Percentiles rank a stretch among this genome's conserved stretches.
phyloP scores from a whole-genome alignment of 2,797 vertebrate genomes.

The Pagetopsis macropterus region DNA sequence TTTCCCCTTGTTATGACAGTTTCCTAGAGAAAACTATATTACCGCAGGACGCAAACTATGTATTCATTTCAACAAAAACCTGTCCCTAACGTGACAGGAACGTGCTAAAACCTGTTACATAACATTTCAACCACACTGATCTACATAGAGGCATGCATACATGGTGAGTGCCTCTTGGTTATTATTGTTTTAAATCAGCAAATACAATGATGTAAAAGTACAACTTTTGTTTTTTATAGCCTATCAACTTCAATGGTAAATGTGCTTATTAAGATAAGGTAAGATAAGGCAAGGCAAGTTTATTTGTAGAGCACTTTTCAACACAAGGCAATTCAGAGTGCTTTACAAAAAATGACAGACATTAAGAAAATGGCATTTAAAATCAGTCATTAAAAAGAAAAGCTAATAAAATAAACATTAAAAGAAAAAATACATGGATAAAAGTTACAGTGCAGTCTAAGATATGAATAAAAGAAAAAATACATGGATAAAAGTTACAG shows the following conservation, averaged over 20 bases:
- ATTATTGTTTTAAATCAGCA: neutral
- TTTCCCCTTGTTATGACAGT: neutral
- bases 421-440: too few species aligned
- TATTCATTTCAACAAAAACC: neutral
- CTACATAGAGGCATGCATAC: neutral
- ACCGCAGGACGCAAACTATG: neutral
- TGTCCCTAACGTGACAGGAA: conserved; percentile 34
- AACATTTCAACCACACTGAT: conserved; percentile 20
- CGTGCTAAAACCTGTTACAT: conserved; percentile 44
- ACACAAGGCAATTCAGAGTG: too few species aligned
- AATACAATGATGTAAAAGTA: neutral
- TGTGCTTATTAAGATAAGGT: neutral
- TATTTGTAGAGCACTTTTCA: too few species aligned
- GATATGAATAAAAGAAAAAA: too few species aligned
- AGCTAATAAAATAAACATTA: too few species aligned
- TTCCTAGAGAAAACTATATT: neutral
- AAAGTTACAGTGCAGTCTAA: too few species aligned
- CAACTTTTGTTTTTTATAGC: neutral
- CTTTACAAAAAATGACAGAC: too few species aligned
- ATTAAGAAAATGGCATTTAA: too few species aligned
- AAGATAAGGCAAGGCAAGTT: too few species aligned
- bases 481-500: too few species aligned
- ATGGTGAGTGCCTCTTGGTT: neutral
- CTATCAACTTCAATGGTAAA: too few species aligned
- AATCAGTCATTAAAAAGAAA: too few species aligned